Percentiles rank a stretch among this genome's conserved stretches.
phyloP scores from a whole-genome alignment of 2,797 vertebrate genomes.

The Rhadinocentrus ornatus region DNA sequence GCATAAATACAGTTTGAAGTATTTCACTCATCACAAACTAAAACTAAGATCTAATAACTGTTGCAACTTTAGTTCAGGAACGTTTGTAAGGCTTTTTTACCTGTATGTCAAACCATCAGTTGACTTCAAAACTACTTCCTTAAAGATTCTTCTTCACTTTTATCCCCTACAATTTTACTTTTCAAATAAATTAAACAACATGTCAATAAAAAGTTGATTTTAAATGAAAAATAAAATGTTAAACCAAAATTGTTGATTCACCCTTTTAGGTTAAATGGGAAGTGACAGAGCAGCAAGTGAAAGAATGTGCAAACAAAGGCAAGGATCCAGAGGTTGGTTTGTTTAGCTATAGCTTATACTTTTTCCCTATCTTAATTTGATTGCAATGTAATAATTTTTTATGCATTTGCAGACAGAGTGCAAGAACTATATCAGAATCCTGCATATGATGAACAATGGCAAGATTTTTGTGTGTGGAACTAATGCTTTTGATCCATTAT shows the following conservation, averaged over 20 bases:
- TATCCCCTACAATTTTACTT: background rate
- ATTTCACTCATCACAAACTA: background rate
- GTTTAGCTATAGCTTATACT: background rate
- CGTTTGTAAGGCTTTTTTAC: background rate
- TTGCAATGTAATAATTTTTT: constrained; percentile 9
- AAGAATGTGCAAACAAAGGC: constrained; percentile 76
- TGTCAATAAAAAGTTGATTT: background rate
- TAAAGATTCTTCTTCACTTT: background rate
- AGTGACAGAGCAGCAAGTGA: constrained; percentile 56
- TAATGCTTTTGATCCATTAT: constrained; percentile 84
- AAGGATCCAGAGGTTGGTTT: constrained; percentile 75
- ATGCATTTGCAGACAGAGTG: constrained; percentile 80
- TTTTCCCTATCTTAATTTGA: background rate
- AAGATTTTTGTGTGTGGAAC: constrained; percentile 85
- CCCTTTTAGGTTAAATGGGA: constrained; percentile 79
- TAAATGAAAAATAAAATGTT: background rate
- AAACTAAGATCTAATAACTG: background rate
- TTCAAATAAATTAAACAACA: background rate
- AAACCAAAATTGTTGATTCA: background rate
- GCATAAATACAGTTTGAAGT: background rate
- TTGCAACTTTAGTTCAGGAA: background rate
- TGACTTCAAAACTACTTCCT: background rate
- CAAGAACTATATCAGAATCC: constrained; percentile 84
- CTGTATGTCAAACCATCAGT: background rate
- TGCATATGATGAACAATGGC: constrained; percentile 76